phyloP scores from a whole-genome alignment of 2,113 vertebrate species.

The Vulpes lagopus region DNA sequence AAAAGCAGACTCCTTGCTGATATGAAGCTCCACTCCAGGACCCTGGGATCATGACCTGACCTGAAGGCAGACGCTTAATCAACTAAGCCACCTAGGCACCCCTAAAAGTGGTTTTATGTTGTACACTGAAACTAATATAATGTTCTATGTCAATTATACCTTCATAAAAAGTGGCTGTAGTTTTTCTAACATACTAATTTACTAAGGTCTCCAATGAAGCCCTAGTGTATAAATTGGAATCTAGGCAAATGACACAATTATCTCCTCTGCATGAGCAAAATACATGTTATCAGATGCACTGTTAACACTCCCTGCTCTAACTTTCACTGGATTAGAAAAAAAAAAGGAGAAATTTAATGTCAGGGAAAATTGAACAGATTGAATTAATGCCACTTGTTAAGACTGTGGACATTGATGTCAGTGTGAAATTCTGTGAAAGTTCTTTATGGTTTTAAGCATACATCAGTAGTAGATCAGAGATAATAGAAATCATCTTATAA shows the following conservation, averaged over 20 bases:
- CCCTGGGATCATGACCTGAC: too few species aligned
- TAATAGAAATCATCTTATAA: constrained; percentile 8
- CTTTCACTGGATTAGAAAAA: neutral
- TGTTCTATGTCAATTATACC: neutral
- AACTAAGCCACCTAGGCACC: too few species aligned
- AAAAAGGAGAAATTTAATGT: constrained; percentile 16
- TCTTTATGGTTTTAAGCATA: constrained; percentile 8
- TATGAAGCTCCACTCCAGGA: too few species aligned
- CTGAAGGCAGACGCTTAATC: too few species aligned
- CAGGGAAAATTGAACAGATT: neutral
- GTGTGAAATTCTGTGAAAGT: constrained; percentile 46
- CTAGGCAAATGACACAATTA: constrained; percentile 5
- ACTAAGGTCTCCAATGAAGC: neutral
- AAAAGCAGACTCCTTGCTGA: too few species aligned
- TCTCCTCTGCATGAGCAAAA: neutral
- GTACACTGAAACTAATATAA: neutral
- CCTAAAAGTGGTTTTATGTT: constrained; percentile 9
- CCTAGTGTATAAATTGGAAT: neutral
- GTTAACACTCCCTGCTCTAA: neutral
- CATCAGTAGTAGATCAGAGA: neutral
- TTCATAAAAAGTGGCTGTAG: neutral
- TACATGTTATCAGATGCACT: neutral
- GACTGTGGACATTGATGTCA: neutral
- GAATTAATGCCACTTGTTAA: constrained; percentile 39
- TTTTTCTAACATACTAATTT: constrained; percentile 34